Base-by-base conservation (phyloP, 2,888 invertebrate species). In the Anoplius nigerrimus region DNA sequence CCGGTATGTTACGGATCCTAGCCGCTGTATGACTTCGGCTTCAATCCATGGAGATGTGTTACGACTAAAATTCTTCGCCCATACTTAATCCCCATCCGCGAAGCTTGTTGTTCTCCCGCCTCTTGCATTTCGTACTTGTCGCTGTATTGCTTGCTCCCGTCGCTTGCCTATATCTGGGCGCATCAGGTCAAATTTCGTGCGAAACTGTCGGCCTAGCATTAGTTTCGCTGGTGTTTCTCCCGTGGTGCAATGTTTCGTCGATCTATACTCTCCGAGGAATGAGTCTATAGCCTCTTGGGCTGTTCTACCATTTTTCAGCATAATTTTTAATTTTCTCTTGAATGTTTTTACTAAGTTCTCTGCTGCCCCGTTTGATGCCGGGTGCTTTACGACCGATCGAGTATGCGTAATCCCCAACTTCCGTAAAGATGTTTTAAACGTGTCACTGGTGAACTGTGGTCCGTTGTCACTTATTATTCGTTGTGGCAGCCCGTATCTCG, bases 341-440 rank as follows among this genome's bases (percentile, higher is more conserved):
- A 76, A 80, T 8, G 70, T 70, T 43, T 58, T 66, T 3, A 78
- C 76, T 0, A 64, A 51, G 27, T 77, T 80, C 48, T 78, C 80
- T 0, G 75, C n/a, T n/a, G n/a, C n/a, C n/a, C n/a, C n/a, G n/a
- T n/a, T n/a, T n/a, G n/a, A n/a, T n/a, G n/a, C n/a, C 45, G 45
- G 45, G 45, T 45, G 45, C 16, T 74, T 68, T 16, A 69, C 69
- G 52, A 74, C 59, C 2, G 74, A 69, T 15, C 55, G 51, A 11
- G 58, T 58, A 22, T 76, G 74, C 43, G 59, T 68, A 2, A 79
- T 70, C 0, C 71, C 69, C 46, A 69, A 66, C n/a, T 4, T 61
- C 18, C 22, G 53, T 11, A 60, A 62, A 55, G 71, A 74, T 3
- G 58, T 43, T n/a, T 62, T 48, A 52, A 75, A 76, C 60, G 71